phyloP scores from a whole-genome alignment of 1,140 invertebrate genomes.

The Polyergus mexicanus region DNA sequence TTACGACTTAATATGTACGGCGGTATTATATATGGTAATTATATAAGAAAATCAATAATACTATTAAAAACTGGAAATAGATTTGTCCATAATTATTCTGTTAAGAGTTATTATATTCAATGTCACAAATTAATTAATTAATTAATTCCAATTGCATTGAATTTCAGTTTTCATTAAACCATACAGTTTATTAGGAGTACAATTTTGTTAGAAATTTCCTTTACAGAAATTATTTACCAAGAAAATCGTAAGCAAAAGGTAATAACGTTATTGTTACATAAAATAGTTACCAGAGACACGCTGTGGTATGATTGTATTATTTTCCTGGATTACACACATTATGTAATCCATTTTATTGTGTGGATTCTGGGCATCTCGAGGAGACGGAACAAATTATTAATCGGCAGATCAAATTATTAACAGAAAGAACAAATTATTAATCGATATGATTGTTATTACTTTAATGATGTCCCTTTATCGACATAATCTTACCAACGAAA shows the following conservation, averaged over 20 bases:
- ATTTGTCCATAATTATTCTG: background rate
- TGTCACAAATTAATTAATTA: slow-evolving; percentile 18
- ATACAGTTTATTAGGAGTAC: background rate
- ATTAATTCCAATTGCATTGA: background rate
- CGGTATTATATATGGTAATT: background rate
- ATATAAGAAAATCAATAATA: background rate
- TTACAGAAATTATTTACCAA: background rate
- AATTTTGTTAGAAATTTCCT: background rate
- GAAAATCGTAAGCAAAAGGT: background rate
- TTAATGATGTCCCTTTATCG: slow-evolving; percentile 12
- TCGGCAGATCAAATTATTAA: background rate
- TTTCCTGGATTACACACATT: background rate
- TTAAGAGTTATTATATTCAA: slow-evolving; percentile 11
- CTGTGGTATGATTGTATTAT: background rate
- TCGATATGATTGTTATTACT: background rate
- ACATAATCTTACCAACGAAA: background rate
- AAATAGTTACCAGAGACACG: background rate
- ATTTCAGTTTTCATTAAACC: background rate
- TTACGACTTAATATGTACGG: background rate
- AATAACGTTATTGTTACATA: background rate
- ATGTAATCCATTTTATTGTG: slow-evolving; percentile 13
- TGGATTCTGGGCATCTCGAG: background rate
- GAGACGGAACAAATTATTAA: slow-evolving; percentile 16
- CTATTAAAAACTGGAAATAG: background rate
- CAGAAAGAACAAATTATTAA: slow-evolving; percentile 16